Evolutionary conservation across 2,888 invertebrate species (phyloP).

Genomic region (Leucophenga maculata): DNA sequence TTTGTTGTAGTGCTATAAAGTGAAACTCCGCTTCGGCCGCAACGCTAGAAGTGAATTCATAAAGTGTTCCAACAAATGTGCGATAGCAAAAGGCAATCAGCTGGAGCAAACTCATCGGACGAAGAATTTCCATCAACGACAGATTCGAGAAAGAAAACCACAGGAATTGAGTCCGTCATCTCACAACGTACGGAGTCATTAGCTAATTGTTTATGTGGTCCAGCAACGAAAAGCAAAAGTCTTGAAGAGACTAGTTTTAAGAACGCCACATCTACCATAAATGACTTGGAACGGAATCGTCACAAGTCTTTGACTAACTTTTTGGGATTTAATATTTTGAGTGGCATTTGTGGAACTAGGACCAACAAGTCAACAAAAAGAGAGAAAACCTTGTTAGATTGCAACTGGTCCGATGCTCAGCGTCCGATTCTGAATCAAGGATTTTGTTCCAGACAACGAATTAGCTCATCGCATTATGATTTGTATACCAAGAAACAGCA

Average conservation of each 20-base stretch:
- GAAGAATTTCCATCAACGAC: constrained; percentile 37
- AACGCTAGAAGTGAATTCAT: neutral
- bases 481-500: constrained; percentile 24
- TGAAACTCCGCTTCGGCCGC: too few species aligned
- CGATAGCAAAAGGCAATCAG: neutral
- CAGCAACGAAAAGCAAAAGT: constrained; percentile 32
- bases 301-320: constrained; percentile 28
- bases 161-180: too few species aligned
- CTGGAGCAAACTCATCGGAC: neutral
- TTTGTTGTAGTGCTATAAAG: too few species aligned
- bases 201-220: neutral
- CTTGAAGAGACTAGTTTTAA: constrained; percentile 30
- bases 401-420: neutral
- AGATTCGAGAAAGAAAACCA: constrained; percentile 23
- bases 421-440: neutral
- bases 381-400: neutral
- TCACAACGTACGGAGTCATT: too few species aligned
- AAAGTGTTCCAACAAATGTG: constrained; percentile 1
- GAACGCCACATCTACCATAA: neutral
- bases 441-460: neutral
- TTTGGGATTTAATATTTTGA: constrained; percentile 38
- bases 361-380: constrained; percentile 2
- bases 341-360: constrained; percentile 47
- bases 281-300: neutral
- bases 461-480: constrained; percentile 19